A percentile compares a stretch with the other conserved stretches of the same genome.
Evolutionary conservation across 2,113 vertebrate species (phyloP).

Genomic region (Lagopus leucura): DNA sequence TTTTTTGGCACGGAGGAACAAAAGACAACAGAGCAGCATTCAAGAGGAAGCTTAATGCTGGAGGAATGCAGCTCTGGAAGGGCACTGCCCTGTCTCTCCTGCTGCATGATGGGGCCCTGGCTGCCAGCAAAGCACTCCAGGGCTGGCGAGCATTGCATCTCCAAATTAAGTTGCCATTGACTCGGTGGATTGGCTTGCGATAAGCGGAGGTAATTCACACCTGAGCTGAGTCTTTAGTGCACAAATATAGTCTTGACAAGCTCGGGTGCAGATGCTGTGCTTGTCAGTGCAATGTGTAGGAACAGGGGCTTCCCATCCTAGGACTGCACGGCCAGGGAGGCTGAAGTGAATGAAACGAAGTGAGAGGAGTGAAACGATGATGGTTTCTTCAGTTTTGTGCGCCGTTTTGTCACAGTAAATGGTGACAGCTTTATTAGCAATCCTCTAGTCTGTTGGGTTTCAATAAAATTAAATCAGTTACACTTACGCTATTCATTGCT

Average conservation of each 20-base stretch:
- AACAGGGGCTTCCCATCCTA: neutral
- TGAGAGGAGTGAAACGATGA: neutral
- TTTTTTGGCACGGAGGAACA: neutral
- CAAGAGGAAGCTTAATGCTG: neutral
- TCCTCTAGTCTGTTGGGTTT: neutral
- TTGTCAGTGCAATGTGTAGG: neutral
- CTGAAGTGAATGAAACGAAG: neutral
- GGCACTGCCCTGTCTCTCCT: neutral
- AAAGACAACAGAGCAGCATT: neutral
- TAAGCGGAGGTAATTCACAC: neutral
- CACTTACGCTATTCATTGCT: neutral
- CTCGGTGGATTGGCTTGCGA: constrained; percentile 26
- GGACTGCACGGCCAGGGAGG: neutral
- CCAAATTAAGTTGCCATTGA: neutral
- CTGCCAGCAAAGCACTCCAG: neutral
- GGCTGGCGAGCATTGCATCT: neutral
- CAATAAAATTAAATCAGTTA: neutral
- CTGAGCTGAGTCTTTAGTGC: constrained; percentile 27
- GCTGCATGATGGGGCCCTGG: neutral
- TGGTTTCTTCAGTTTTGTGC: neutral
- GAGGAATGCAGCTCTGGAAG: neutral
- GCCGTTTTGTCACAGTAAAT: neutral
- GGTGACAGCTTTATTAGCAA: neutral
- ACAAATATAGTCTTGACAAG: neutral
- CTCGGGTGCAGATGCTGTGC: neutral